Percentiles rank a stretch among this genome's conserved stretches.
These are phyloP conservation scores for Kryptolebias ocellatus DNA, from an alignment of 2,797 vertebrate genomes.

Conservation along the genomic window DNA sequence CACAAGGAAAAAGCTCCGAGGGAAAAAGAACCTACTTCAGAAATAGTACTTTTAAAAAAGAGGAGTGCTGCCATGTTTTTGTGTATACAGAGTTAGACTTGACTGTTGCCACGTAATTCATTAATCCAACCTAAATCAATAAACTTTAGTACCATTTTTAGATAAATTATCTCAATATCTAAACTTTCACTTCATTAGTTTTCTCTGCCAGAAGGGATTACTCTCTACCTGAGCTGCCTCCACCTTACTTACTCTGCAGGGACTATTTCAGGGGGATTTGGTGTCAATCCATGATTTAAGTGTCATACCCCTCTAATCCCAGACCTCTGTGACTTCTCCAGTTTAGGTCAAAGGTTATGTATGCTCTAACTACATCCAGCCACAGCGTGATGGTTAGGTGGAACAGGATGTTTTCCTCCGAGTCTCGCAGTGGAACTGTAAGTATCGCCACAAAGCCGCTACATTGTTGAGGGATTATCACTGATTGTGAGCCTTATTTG, in stretches of 20 bases:
- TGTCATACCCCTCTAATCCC: conserved; percentile 65
- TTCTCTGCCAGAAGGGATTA: conserved; percentile 19
- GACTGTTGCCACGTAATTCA: conserved; percentile 38
- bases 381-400: conserved; percentile 27
- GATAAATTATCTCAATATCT: background rate
- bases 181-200: conserved; percentile 3
- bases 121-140: background rate
- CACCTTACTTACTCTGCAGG: conserved; percentile 26
- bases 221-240: conserved; percentile 15
- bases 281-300: conserved; percentile 46
- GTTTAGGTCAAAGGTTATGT: conserved; percentile 62
- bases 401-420: conserved; percentile 40
- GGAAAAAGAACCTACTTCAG: conserved; percentile 53
- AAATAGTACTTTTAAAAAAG: conserved; percentile 35
- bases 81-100: conserved; percentile 37
- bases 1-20: conserved; percentile 37
- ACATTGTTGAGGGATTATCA: conserved; percentile 71
- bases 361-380: conserved; percentile 29
- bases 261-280: conserved; percentile 41
- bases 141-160: no score
- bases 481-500: conserved; percentile 57
- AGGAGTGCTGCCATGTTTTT: conserved; percentile 40
- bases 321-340: conserved; percentile 42
- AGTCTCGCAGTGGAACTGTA: conserved; percentile 44
- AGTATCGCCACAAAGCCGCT: conserved; percentile 54